Base-by-base conservation (phyloP, 2,797 vertebrate genomes). In the Poliocrania exsul region DNA sequence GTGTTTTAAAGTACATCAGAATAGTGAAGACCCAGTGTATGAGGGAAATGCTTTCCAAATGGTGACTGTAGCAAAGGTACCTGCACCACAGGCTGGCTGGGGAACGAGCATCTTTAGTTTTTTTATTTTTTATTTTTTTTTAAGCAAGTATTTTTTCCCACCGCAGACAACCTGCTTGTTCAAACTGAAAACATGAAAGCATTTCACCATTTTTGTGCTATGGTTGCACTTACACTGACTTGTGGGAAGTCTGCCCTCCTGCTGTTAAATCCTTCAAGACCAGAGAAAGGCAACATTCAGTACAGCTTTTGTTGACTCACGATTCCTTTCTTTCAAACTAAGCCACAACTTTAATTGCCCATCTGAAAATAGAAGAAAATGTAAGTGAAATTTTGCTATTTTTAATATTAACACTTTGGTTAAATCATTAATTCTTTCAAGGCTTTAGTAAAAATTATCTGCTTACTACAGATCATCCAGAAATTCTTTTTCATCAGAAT, bases 91-190 rank as follows among this genome's bases (percentile, higher is more conserved):
- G 44, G 17, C 16, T 64, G 62, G 13, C 25, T 66, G 14, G 20
- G 54, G 6, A 44, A 38, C 6, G 25, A 58, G 2, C 20, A 38
- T 23, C 10, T 57, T 33, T 14, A 44, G 16, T 14, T 29, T 23
- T 37, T n/a, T 23, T 4, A 1, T 16, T 20, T 50, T 50, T 50
- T 16, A 57, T 35, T 20, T 26, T 16, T 24, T 42, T 65, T 33
- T 13, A 13, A 25, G 1, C 5, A 33, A 46, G 2, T 3, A 0
- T 24, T 35, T 47, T 66, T 64, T 38, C 24, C 5, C 24, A 35
- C 7, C 4, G 10, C 33, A 51, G 26, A 17, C 13, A 78, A 47
- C 16, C 13, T 58, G 6, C 15, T 67, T 73, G 9, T 71, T 51
- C 38, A 49, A 57, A 65, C 3, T 51, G 47, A 49, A 81, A 61